Conservation (phyloP, 2,113 vertebrate species). For the Elephantulus edwardii region DNA sequence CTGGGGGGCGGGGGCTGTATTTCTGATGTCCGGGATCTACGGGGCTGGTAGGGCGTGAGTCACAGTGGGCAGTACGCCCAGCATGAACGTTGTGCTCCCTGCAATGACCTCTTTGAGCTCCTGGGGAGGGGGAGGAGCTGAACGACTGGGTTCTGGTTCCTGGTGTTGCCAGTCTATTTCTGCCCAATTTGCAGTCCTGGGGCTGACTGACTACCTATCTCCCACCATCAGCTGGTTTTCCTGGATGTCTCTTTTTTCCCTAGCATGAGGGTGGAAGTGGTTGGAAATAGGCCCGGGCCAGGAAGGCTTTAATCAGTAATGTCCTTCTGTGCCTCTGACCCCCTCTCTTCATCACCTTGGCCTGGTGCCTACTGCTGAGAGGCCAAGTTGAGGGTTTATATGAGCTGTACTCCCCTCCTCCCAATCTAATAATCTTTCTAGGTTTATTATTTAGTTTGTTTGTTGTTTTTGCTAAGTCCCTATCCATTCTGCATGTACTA, state of each 20-base stretch:
- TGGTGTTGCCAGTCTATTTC: slow-evolving; percentile 1
- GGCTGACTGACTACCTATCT: not conserved
- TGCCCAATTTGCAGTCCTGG: not conserved
- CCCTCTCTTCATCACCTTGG: not conserved
- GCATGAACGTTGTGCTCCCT: slow-evolving; percentile 12
- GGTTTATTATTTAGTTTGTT: too few species aligned
- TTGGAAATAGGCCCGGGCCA: not conserved
- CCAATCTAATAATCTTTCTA: not conserved
- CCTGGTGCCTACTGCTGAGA: not conserved
- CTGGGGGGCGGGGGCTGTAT: not conserved
- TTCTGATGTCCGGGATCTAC: slow-evolving; percentile 34
- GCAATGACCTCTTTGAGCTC: slow-evolving; percentile 71
- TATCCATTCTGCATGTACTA: not conserved
- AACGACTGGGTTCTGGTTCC: slow-evolving; percentile 6
- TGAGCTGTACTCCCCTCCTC: not conserved
- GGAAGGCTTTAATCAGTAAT: not conserved
- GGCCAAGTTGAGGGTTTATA: not conserved
- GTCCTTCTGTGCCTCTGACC: not conserved
- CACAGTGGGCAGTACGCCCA: slow-evolving; percentile 60
- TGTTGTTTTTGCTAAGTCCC: not conserved
- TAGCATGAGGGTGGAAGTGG: accelerated
- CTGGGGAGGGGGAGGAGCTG: not conserved
- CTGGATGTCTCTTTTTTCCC: slow-evolving; percentile 26
- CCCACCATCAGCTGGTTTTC: slow-evolving; percentile 5
- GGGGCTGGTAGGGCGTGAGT: slow-evolving; percentile 63